Percentiles rank a stretch among this genome's conserved stretches.
These are phyloP conservation scores for Leptinotarsa texana DNA, from an alignment of 1,140 invertebrate species.

Conservation along the genomic window DNA sequence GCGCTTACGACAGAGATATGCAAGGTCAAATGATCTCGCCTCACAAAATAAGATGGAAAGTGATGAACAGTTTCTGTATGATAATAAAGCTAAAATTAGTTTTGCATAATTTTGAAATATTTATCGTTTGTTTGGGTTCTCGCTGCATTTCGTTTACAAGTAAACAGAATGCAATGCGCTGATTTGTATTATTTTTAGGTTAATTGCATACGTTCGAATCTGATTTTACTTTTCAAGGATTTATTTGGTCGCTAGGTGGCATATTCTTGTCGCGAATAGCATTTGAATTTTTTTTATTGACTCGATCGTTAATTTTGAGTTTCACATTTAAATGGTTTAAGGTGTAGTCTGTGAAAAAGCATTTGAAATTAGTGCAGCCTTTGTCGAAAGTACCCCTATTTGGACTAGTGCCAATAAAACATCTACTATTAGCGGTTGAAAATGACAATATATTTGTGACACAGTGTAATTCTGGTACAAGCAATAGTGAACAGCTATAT, in stretches of 20 bases:
- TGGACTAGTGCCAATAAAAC: too few relatives aligned
- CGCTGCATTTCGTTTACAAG: slow-evolving; percentile 6
- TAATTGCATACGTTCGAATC: not conserved
- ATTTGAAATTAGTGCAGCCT: too few relatives aligned
- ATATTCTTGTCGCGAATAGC: not conserved
- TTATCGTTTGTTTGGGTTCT: slow-evolving; percentile 34
- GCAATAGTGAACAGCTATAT: too few relatives aligned
- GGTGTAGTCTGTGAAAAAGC: too few relatives aligned
- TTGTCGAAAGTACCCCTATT: too few relatives aligned
- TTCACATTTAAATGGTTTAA: too few relatives aligned
- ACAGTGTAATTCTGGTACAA: too few relatives aligned
- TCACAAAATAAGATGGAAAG: slow-evolving; percentile 24
- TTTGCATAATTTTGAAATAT: slow-evolving; percentile 39
- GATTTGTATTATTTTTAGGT: not conserved
- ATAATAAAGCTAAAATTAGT: slow-evolving; percentile 26
- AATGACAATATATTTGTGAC: too few relatives aligned
- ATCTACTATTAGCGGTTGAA: too few relatives aligned
- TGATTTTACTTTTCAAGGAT: slow-evolving; percentile 1
- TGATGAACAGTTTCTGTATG: slow-evolving; percentile 13
- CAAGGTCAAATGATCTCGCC: slow-evolving; percentile 23
- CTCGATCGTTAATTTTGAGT: too few relatives aligned
- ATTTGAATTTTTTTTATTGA: too few relatives aligned
- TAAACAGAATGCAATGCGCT: slow-evolving; percentile 5
- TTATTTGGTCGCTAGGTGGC: not conserved
- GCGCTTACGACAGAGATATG: slow-evolving; percentile 23